These are phyloP conservation scores for Oryzias melastigma DNA, from an alignment of 2,113 vertebrate species.

Conservation along the genomic window DNA sequence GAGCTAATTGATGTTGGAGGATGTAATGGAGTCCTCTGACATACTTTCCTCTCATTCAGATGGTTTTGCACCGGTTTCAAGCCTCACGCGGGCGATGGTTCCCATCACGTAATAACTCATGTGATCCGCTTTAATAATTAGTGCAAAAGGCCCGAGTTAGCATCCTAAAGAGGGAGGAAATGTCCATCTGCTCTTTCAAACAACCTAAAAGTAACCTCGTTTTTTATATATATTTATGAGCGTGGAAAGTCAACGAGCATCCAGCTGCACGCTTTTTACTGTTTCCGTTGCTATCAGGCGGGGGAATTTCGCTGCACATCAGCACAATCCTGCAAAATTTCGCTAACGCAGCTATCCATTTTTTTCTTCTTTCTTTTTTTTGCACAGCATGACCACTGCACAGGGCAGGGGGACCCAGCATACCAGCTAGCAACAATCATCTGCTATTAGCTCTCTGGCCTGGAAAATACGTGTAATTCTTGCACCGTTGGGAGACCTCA, in stretches of 20 bases:
- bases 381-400: slow-evolving; percentile 74
- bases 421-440: slow-evolving; percentile 75
- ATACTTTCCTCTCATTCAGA: slow-evolving; percentile 51
- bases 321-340: slow-evolving; percentile 47
- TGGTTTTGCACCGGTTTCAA: slow-evolving; percentile 19
- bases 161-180: slow-evolving; percentile 52
- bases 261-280: slow-evolving; percentile 2
- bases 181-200: slow-evolving; percentile 57
- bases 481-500: slow-evolving; percentile 25
- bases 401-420: slow-evolving; percentile 72
- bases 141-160: slow-evolving; percentile 65
- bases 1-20: slow-evolving; percentile 51
- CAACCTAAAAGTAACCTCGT: slow-evolving; percentile 46
- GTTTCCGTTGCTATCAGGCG: neutral
- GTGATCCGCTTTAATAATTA: slow-evolving; percentile 57
- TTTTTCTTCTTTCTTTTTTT: slow-evolving; percentile 29
- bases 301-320: slow-evolving; percentile 31
- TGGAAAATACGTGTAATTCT: slow-evolving; percentile 64
- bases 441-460: slow-evolving; percentile 66
- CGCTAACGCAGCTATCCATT: slow-evolving; percentile 60
- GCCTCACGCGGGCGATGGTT: neutral
- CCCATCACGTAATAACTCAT: slow-evolving; percentile 10
- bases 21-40: slow-evolving; percentile 67
- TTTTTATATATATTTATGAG: slow-evolving; percentile 1
- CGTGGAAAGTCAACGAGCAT: slow-evolving; percentile 2